phyloP scores from a whole-genome alignment of 2,113 vertebrate genomes.

The Clupea harengus region DNA sequence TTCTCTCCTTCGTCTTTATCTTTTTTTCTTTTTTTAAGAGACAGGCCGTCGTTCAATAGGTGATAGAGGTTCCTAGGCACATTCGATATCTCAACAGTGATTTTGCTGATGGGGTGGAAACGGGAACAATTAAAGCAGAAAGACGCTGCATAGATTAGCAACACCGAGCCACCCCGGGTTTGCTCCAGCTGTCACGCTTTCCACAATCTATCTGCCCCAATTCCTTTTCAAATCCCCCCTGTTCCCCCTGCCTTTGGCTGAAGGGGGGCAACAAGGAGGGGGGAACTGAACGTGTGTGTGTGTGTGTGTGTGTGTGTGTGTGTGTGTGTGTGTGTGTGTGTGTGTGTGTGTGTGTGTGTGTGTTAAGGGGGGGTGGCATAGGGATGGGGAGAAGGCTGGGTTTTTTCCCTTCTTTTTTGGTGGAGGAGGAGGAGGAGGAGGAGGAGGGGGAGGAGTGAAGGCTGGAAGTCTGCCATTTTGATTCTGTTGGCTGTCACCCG shows the following conservation, averaged over 20 bases:
- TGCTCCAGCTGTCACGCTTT: constrained; percentile 54
- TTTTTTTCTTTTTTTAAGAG: neutral
- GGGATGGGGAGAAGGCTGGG: constrained; percentile 32
- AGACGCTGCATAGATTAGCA: constrained; percentile 48
- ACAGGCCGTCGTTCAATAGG: constrained; percentile 27
- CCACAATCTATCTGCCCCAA: constrained; percentile 59
- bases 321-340: neutral
- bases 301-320: neutral
- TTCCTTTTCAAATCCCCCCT: constrained; percentile 53
- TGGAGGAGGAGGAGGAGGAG: constrained; percentile 19
- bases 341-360: neutral
- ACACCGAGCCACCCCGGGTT: constrained; percentile 50
- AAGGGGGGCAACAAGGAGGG: constrained; percentile 30
- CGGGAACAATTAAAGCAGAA: constrained; percentile 38
- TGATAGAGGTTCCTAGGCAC: constrained; percentile 3
- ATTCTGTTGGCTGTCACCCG: constrained; percentile 43
- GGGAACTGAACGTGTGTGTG: neutral
- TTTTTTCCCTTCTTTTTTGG: neutral
- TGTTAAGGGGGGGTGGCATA: constrained; percentile 13
- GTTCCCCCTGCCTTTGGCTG: constrained; percentile 42
- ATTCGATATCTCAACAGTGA: constrained; percentile 37
- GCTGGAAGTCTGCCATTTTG: constrained; percentile 50
- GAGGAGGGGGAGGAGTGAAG: constrained; percentile 8
- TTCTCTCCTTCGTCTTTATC: neutral
- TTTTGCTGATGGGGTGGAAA: constrained; percentile 44